Percentiles rank a stretch among this genome's conserved stretches.
Conservation (phyloP, 2,113 vertebrate species). For the Mohoua ochrocephala region DNA sequence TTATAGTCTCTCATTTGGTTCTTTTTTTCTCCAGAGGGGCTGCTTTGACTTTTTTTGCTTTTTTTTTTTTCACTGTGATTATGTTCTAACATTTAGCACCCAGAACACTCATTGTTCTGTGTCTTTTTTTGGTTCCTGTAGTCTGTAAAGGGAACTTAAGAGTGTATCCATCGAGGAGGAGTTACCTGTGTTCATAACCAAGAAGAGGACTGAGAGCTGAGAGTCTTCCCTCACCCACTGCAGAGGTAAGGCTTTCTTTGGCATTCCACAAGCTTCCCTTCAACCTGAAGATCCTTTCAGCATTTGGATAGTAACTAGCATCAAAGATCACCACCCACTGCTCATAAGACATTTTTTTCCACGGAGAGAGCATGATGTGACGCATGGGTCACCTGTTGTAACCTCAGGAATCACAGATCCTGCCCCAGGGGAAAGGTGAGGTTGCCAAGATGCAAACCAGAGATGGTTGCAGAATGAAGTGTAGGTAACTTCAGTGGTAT, state of each 20-base stretch:
- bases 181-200: background rate
- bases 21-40: background rate
- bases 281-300: background rate
- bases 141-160: background rate
- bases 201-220: background rate
- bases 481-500: background rate
- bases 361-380: background rate
- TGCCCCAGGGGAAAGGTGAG: background rate
- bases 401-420: background rate
- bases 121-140: background rate
- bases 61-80: background rate
- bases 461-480: background rate
- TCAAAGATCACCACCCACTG: background rate
- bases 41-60: background rate
- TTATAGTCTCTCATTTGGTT: background rate
- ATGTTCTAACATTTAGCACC: background rate
- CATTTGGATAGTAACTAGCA: background rate
- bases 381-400: background rate
- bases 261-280: background rate
- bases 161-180: background rate
- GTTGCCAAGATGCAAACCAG: background rate
- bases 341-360: background rate
- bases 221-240: background rate
- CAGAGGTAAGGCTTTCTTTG: background rate
- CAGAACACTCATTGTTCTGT: background rate